Base-by-base conservation (phyloP, 2,113 vertebrate species). In the Dolichallabes microphthalmus region DNA sequence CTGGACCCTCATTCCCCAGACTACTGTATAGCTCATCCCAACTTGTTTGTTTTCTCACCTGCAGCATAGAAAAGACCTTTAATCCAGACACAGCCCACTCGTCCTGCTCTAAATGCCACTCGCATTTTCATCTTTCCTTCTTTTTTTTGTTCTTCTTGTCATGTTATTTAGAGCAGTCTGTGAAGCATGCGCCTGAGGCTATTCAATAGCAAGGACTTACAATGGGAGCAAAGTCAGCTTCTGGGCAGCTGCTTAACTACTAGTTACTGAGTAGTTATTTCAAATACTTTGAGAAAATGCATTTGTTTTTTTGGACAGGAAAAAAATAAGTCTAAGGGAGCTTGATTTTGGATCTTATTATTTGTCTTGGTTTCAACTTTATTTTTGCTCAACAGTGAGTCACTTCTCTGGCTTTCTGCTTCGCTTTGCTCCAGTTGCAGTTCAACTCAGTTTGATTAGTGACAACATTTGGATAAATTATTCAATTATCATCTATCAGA, bases 11-110 rank as follows among this genome's bases (percentile, higher is more conserved):
- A 61, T 82, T 12, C 83, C 45, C 82, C 17, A 5, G 45, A 39
- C 75, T 84, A 63, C 76, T n/a, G n/a, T n/a, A n/a, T n/a, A 85
- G 85, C 86, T 45, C 83, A 63, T 50, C 52, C 64, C 10, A 25
- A 2, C 87, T 84, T 80, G 84, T 61, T 84, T 74, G 83, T 61
- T 84, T 77, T 89, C 82, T 86, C 90, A 88, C 35, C 12, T 89
- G 83, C 35, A 35, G 30, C 22, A 45, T 71, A 60, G 71, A 52
- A 87, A 83, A 80, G 61, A 52, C 83, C 32, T 32, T 80, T 80
- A 58, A 80, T 87, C 57, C 71, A 76, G 25, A 61, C 4, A 5
- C 82, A 69, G 58, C 30, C 35, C 22, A 20, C 35, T 20, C 52
- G 5, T 76, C 58, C 60, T 27, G 30, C 11, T 50, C 58, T 58